Conservation (phyloP, 2,888 invertebrate species). For the Cataglyphis altisquamis region DNA sequence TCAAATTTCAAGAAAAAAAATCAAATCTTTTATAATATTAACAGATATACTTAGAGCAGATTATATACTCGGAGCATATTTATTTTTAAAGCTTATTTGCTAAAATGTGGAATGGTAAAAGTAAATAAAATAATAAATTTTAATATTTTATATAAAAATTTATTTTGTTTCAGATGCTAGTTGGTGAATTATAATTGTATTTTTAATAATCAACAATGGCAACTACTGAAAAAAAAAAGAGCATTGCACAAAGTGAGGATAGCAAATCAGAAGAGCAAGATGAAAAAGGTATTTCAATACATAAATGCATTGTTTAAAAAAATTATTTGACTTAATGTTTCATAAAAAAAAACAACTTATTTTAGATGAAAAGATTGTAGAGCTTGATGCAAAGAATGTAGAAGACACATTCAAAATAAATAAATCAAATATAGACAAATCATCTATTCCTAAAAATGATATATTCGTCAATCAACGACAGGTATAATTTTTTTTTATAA, state of each 20-base stretch:
- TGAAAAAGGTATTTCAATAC: slow-evolving; percentile 48
- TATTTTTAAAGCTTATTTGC: not conserved
- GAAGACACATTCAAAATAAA: not conserved
- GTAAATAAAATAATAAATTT: not conserved
- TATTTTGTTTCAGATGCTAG: slow-evolving; percentile 33
- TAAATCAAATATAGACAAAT: slow-evolving; percentile 10
- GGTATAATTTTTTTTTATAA: slow-evolving; percentile 43
- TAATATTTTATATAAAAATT: not conserved
- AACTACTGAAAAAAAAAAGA: slow-evolving; percentile 8
- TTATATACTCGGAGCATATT: not conserved
- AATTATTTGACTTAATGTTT: not conserved
- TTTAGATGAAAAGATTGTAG: slow-evolving; percentile 20
- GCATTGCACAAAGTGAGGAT: not conserved
- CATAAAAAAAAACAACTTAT: not conserved
- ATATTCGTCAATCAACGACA: slow-evolving; percentile 39
- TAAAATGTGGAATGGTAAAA: not conserved
- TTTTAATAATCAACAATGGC: slow-evolving; percentile 33
- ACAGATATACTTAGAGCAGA: not conserved
- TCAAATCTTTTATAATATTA: not conserved
- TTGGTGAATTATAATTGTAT: not conserved
- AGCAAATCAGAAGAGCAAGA: slow-evolving; percentile 7
- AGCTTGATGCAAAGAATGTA: slow-evolving; percentile 6
- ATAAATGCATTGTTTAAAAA: not conserved
- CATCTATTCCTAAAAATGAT: slow-evolving; percentile 28
- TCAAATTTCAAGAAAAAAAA: not conserved